Conservation (phyloP, 2,888 invertebrate genomes). For the Ophioninae sp. region DNA sequence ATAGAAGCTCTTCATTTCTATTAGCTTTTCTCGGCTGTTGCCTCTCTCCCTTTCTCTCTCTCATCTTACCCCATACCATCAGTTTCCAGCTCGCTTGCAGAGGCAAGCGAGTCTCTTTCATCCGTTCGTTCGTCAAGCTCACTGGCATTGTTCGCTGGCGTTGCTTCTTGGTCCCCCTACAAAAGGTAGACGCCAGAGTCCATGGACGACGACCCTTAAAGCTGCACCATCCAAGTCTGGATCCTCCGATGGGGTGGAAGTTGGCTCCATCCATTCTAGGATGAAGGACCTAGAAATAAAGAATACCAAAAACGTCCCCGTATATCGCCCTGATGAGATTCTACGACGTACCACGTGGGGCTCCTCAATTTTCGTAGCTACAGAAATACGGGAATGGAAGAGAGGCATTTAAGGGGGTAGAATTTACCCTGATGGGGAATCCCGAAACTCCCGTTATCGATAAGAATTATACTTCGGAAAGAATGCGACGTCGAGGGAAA, state of each 20-base stretch:
- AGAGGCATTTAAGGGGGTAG: not conserved
- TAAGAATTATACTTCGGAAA: conserved; percentile 41
- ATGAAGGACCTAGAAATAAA: conserved; percentile 18
- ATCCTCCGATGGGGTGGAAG: not conserved
- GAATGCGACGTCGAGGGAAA: conserved; percentile 35
- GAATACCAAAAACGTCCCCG: conserved; percentile 1
- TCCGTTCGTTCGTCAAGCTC: conserved; percentile 61
- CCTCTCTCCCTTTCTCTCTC: conserved; percentile 4
- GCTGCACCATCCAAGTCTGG: conserved; percentile 64
- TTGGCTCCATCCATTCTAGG: not conserved
- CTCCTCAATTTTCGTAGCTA: conserved; percentile 32
- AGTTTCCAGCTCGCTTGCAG: not conserved
- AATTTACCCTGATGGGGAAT: conserved; percentile 18
- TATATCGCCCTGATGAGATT: conserved; percentile 31
- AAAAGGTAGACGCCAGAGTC: conserved; percentile 52
- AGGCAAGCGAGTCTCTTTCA: conserved; percentile 50
- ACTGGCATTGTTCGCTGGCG: conserved; percentile 71
- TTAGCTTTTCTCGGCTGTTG: conserved; percentile 68
- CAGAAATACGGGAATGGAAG: not conserved
- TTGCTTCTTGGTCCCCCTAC: conserved; percentile 31
- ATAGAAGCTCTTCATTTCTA: conserved; percentile 76
- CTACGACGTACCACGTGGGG: conserved; percentile 30
- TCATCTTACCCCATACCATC: not conserved
- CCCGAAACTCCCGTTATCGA: conserved; percentile 26
- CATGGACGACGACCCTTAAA: conserved; percentile 67